Evolutionary conservation across 1,140 invertebrate species (phyloP).

Genomic region (Colletes gigas): DNA sequence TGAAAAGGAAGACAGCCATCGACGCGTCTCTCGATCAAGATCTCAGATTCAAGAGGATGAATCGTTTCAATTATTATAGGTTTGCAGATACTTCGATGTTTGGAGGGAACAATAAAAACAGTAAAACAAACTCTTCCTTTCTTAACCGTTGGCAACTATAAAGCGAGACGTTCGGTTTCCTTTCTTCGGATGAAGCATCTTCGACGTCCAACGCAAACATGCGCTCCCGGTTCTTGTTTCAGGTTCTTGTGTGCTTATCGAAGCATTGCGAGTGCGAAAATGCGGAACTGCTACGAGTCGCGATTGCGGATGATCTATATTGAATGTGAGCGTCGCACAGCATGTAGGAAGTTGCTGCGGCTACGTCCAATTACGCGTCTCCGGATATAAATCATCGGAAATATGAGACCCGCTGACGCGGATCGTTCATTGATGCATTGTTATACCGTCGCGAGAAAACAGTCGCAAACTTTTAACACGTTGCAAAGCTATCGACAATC

Average conservation of each 20-base stretch:
- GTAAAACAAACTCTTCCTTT: no score
- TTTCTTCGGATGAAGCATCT: neutral
- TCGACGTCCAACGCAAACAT: neutral
- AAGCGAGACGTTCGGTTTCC: neutral
- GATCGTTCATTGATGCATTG: slow-evolving; percentile 42
- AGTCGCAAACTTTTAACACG: neutral
- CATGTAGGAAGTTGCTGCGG: slow-evolving; percentile 52
- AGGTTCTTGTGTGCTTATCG: neutral
- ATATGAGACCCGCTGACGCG: slow-evolving; percentile 48
- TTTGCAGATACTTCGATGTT: no score
- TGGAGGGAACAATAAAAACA: no score
- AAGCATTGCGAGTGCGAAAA: slow-evolving; percentile 5
- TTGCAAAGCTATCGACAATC: no score
- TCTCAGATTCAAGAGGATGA: no score
- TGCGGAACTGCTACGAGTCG: slow-evolving; percentile 23
- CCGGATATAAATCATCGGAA: slow-evolving; percentile 67
- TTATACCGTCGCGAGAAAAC: slow-evolving; percentile 12
- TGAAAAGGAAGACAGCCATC: no score
- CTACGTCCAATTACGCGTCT: slow-evolving; percentile 60
- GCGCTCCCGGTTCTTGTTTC: no score
- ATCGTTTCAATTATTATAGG: no score
- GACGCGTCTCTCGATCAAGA: no score
- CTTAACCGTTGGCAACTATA: no score
- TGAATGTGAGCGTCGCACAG: slow-evolving; percentile 26
- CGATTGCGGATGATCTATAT: slow-evolving; percentile 54